phyloP scores from a whole-genome alignment of 2,113 vertebrate genomes.

The Smithornis capensis region DNA sequence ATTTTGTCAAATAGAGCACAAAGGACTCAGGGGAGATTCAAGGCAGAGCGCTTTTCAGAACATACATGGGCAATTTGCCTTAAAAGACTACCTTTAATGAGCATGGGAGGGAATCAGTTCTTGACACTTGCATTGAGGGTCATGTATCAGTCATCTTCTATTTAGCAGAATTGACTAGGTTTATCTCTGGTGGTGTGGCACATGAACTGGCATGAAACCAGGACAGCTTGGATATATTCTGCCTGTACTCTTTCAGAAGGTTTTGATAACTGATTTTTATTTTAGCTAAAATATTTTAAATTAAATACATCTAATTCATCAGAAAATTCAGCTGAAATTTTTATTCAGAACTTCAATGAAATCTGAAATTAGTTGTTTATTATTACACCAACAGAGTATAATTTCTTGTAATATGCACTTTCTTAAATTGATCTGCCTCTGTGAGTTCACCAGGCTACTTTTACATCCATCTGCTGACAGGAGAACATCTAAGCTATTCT shows the following conservation, averaged over 20 bases:
- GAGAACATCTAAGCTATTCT: not conserved
- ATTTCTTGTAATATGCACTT: not conserved
- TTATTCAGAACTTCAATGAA: not conserved
- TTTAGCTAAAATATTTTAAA: not conserved
- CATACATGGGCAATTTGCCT: not conserved
- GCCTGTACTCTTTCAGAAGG: not conserved
- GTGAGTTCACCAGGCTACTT: not conserved
- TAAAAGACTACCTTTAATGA: not conserved
- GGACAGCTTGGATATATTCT: not conserved
- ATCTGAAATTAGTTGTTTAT: not conserved
- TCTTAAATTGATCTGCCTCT: not conserved
- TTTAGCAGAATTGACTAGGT: not conserved
- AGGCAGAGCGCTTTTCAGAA: not conserved
- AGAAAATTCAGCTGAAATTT: not conserved
- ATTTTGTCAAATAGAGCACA: constrained; percentile 14
- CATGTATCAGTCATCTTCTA: not conserved
- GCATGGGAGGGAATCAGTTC: not conserved
- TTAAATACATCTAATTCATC: not conserved
- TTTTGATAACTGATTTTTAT: not conserved
- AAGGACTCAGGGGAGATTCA: not conserved
- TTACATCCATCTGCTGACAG: not conserved
- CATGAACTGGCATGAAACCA: not conserved
- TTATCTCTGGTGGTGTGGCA: not conserved
- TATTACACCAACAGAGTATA: not conserved
- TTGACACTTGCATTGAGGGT: constrained; percentile 4